Percentiles rank a stretch among this genome's conserved stretches.
Evolutionary conservation across 53 echinoderm and acorn worm species (phyloP).

Genomic region (Mesocentrotus franciscanus): DNA sequence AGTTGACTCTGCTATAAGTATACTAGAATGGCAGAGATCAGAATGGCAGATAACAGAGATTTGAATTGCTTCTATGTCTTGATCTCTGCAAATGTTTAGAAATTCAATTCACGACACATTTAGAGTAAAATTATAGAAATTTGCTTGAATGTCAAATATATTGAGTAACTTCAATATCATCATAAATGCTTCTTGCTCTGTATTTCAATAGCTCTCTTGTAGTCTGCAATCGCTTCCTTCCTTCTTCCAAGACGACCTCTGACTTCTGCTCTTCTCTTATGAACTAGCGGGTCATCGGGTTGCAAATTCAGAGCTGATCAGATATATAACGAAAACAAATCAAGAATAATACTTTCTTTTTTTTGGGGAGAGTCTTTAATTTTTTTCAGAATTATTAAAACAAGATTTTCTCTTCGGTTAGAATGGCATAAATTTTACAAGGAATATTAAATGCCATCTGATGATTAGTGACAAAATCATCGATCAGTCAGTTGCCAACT

Average conservation of each 20-base stretch:
- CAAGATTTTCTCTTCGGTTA: too few species aligned
- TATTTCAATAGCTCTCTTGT: constrained; percentile 94
- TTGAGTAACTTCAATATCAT: not conserved
- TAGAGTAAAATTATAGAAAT: too few species aligned
- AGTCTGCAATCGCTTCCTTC: constrained; percentile 86
- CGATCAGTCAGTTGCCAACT: too few species aligned
- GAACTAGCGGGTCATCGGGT: constrained; percentile 95
- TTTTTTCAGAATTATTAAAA: too few species aligned
- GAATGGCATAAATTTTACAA: not conserved
- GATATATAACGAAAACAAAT: not conserved
- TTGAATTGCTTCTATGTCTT: too few species aligned
- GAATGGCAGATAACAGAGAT: too few species aligned
- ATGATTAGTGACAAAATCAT: too few species aligned
- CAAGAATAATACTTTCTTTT: not conserved
- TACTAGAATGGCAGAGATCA: too few species aligned
- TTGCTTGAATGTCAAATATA: too few species aligned
- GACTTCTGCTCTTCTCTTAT: constrained; percentile 95
- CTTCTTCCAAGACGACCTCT: constrained; percentile 83
- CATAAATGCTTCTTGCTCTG: constrained; percentile 83
- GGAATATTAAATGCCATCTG: not conserved
- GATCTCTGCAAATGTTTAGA: too few species aligned
- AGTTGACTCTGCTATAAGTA: too few species aligned
- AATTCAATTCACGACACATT: too few species aligned
- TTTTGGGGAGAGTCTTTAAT: not conserved
- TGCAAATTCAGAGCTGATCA: constrained; percentile 80